phyloP scores from a whole-genome alignment of 1,140 invertebrate species.

The Drosophila mojavensis region DNA sequence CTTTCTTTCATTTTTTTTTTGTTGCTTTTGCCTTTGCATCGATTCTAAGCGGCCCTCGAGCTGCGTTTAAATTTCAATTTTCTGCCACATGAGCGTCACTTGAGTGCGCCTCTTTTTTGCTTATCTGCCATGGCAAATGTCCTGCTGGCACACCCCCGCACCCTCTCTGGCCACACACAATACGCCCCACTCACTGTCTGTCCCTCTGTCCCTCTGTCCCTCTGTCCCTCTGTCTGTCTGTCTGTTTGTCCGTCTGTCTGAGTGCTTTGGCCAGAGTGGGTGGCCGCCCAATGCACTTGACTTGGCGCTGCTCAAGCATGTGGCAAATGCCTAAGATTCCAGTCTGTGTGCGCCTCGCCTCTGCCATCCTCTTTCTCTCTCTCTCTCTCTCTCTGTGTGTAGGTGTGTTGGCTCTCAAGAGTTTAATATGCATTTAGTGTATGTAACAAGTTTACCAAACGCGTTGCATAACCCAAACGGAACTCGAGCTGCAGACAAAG shows the following conservation, averaged over 20 bases:
- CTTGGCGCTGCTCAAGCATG: slow-evolving; percentile 67
- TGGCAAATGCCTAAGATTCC: slow-evolving; percentile 14
- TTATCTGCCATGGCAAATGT: slow-evolving; percentile 23
- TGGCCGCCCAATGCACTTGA: slow-evolving; percentile 63
- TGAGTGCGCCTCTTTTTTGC: slow-evolving; percentile 67
- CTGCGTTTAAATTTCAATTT: slow-evolving; percentile 81
- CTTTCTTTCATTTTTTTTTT: background rate
- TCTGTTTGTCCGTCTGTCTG: slow-evolving; percentile 9
- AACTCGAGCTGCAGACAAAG: slow-evolving; percentile 1
- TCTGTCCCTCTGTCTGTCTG: background rate
- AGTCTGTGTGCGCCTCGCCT: slow-evolving; percentile 9
- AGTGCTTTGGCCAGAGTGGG: slow-evolving; percentile 25
- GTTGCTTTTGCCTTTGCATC: slow-evolving; percentile 41
- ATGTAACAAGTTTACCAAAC: slow-evolving; percentile 71
- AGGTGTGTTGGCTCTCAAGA: slow-evolving; percentile 48
- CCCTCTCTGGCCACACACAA: background rate
- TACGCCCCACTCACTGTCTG: background rate
- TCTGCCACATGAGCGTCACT: slow-evolving; percentile 78
- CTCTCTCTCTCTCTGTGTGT: background rate
- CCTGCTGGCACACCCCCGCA: background rate
- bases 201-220: background rate
- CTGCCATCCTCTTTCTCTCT: slow-evolving; percentile 14
- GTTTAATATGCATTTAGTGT: slow-evolving; percentile 82
- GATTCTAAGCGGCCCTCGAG: slow-evolving; percentile 70
- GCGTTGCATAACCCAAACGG: slow-evolving; percentile 58